phyloP scores from a whole-genome alignment of 2,113 vertebrate species.

The Redunca redunca region DNA sequence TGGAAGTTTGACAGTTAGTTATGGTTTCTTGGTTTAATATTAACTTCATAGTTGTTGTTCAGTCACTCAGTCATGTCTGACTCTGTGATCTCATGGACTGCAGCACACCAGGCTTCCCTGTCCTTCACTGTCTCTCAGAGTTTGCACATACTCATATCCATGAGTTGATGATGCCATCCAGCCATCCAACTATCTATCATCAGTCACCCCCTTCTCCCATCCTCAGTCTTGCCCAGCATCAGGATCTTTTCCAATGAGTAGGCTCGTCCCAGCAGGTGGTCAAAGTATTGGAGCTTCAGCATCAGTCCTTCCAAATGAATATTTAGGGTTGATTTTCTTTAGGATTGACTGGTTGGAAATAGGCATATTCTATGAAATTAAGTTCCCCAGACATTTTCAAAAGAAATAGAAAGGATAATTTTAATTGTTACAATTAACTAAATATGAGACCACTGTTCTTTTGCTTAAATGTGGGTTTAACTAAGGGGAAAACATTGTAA shows the following conservation, averaged over 20 bases:
- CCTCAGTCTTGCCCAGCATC: background rate
- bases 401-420: background rate
- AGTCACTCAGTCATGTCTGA: background rate
- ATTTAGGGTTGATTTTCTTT: background rate
- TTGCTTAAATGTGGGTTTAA: background rate
- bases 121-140: background rate
- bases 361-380: background rate
- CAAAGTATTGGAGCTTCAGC: background rate
- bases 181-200: background rate
- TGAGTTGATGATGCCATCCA: background rate
- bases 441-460: background rate
- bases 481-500: background rate
- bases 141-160: background rate
- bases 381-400: background rate
- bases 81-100: background rate
- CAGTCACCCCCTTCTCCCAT: accelerated
- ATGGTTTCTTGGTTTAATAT: background rate
- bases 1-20: background rate
- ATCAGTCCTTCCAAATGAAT: background rate
- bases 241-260: background rate
- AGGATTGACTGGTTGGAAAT: background rate
- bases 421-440: background rate
- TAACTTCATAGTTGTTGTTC: background rate
- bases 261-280: background rate
- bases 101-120: background rate